Base-by-base conservation (phyloP, 2,797 vertebrate species). In the Neomorphus geoffroyi region DNA sequence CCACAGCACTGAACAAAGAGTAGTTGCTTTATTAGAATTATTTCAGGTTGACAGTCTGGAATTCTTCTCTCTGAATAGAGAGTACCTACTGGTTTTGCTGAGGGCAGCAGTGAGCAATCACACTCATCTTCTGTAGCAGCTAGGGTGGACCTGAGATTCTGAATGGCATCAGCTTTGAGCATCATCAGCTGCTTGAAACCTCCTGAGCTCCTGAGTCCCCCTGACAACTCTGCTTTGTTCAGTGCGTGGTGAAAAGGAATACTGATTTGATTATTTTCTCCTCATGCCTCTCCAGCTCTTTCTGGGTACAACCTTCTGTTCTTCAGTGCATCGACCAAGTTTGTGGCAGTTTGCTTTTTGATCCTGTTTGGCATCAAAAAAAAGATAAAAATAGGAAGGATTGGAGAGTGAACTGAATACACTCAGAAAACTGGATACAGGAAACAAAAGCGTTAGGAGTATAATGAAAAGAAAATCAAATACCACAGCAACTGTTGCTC, bases 361-460 rank as follows among this genome's bases (percentile, higher is more conserved):
- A 11, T 83, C 33, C 45, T 57, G 19, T 41, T 90, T 88, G 83
- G 32, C 45, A 32, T 64, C 28, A 33, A 56, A 67, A 41, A n/a
- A 72, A 77, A 80, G 27, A 22, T 60, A 60, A 10, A 60, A 81
- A 57, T 37, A 50, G 66, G 39, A 82, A 53, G 33, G 80, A 51
- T 27, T 1, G 3, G 60, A 12, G 12, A 33, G 28, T 7, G 45
- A 43, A 4, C 16, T 90, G 51, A 61, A 30, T 26, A 28, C 5
- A 2, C 7, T 23, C 22, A 0, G 0, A 60, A 50, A 48, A 30
- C 17, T 48, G 23, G 56, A 53, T 32, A 7, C 4, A 18, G 14
- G 23, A 14, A 61, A 13, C 6, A 65, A 35, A 86, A 72, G 7
- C 2, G 2, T n/a, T 23, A 58, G n/a, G 13, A 74, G 5, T 12